Evolutionary conservation across 1,140 invertebrate species (phyloP), one percentile per base, ranked within the genome.

Genomic region (Drusus annulatus): DNA sequence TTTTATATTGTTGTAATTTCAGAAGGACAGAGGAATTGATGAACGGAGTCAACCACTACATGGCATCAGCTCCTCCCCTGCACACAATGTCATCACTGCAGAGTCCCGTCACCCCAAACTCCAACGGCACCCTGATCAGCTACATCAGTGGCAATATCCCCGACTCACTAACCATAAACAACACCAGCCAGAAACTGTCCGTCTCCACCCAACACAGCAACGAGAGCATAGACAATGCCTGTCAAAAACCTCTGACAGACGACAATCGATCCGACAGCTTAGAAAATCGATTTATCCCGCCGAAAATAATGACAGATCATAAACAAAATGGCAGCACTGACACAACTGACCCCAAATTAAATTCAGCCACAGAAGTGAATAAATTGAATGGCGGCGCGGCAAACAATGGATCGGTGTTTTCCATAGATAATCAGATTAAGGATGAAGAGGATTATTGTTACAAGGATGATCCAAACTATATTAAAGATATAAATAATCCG

Each of bases 11-110:
- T 36, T 36, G 0, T 7, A 7, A 7, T 65, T 80, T 78, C 54
- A 89, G 90, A 84, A 85, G 90, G 50, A 90, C 90, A 60, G 90
- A 90, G 85, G 88, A 90, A 80, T 81, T 90, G 31, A 87, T 90
- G 56, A 88, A 88, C 17, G 89, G 87, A 62, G 88, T 89, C 82
- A 89, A 90, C 75, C 87, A 90, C 78, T 90, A 90, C 81, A 86
- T 90, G 85, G 87, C 89, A 0, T 83, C 87, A 0, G 87, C 88
- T 0, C 88, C 88, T 0, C 86, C 88, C 3, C 51, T 88, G 0
- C 79, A 80, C 25, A 63, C 58, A 6, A 17, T 80, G 15, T 52
- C 60, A n/a, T 63, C 78, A 19, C 50, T 75, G 25, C 79, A 80
- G 45, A 78, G 60, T 28, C 51, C 52, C 10, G 50, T 23, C 7